Conservation (phyloP, 2,113 vertebrate species). For the Phalacrocorax carbo region DNA sequence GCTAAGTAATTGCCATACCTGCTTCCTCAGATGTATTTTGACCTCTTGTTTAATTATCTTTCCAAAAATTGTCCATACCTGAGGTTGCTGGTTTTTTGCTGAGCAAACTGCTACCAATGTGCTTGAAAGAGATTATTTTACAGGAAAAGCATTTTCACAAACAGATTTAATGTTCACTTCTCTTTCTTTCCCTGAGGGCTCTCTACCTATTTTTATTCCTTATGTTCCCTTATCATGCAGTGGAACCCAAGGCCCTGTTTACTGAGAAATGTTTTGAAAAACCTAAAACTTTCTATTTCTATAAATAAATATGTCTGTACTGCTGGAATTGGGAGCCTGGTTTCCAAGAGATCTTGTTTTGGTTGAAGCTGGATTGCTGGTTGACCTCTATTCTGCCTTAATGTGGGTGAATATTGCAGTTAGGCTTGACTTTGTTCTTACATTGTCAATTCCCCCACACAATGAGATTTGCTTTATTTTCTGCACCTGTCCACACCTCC, state of each 20-base stretch:
- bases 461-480: neutral
- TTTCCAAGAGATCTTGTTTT: neutral
- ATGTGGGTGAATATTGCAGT: accelerated
- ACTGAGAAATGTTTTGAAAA: neutral
- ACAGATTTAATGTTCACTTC: slow-evolving; percentile 9
- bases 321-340: neutral
- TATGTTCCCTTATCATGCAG: neutral
- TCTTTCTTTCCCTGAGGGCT: neutral
- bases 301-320: neutral
- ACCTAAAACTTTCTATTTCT: neutral
- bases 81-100: neutral
- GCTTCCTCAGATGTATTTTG: neutral
- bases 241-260: neutral
- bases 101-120: neutral
- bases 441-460: neutral
- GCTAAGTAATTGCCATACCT: neutral
- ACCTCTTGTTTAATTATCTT: slow-evolving; percentile 37
- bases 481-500: neutral
- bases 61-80: neutral
- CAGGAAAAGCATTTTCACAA: slow-evolving; percentile 9
- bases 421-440: neutral
- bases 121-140: slow-evolving; percentile 31
- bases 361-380: neutral
- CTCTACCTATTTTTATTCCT: slow-evolving; percentile 16
- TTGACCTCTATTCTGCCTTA: neutral